Evolutionary conservation across 2,888 invertebrate genomes (phyloP).

Genomic region (Nomada flava): DNA sequence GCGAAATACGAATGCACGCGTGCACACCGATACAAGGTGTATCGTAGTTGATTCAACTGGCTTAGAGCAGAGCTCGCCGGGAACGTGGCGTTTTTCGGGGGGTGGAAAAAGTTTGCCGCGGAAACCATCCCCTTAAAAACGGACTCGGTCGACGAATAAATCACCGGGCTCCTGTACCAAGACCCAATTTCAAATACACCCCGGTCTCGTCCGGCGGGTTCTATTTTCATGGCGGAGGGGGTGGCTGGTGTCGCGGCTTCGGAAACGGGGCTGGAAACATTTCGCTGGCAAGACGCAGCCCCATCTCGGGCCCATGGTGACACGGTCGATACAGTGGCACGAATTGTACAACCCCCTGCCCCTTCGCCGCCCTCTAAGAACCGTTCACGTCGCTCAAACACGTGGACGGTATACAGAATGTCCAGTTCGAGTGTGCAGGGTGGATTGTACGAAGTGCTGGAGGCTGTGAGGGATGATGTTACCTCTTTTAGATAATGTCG

Average conservation of each 20-base stretch:
- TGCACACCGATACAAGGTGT: not conserved
- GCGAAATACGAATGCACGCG: not conserved
- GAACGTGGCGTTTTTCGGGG: slow-evolving; percentile 2
- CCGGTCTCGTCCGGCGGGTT: slow-evolving; percentile 27
- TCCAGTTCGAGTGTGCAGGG: slow-evolving; percentile 1
- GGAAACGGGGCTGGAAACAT: slow-evolving; percentile 42
- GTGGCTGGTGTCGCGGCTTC: slow-evolving; percentile 25
- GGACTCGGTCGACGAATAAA: slow-evolving; percentile 28
- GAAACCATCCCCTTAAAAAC: not conserved
- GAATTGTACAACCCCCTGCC: not conserved
- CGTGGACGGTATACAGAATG: slow-evolving; percentile 18
- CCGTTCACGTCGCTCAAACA: slow-evolving; percentile 15
- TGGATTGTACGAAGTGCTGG: not conserved
- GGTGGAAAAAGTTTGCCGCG: slow-evolving; percentile 6
- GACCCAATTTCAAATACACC: slow-evolving; percentile 35
- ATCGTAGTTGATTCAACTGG: not conserved
- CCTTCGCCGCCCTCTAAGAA: not conserved
- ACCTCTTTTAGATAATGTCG: not conserved
- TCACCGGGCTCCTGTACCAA: slow-evolving; percentile 29
- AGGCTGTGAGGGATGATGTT: slow-evolving; percentile 10
- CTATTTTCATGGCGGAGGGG: slow-evolving; percentile 12
- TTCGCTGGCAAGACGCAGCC: slow-evolving; percentile 25
- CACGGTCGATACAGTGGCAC: slow-evolving; percentile 42
- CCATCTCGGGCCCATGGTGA: slow-evolving; percentile 37
- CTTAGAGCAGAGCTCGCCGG: not conserved